Conservation (phyloP, 2,113 vertebrate species). For the Telmatochromis bifrenatus region DNA sequence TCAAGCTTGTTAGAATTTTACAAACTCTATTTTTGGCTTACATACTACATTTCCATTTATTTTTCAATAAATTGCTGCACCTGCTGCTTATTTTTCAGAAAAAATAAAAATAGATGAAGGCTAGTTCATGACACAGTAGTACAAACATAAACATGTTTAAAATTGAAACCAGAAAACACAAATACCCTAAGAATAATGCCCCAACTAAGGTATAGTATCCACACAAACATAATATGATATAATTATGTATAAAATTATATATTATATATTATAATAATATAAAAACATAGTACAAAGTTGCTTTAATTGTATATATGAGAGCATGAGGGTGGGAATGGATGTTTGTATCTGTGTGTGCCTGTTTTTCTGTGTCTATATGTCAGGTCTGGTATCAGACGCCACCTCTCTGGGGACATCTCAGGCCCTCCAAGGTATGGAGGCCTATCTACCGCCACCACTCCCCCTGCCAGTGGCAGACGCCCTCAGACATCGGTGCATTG, state of each 20-base stretch:
- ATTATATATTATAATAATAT: not conserved
- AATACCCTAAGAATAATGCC: not conserved
- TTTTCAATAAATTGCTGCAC: not conserved
- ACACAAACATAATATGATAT: not conserved
- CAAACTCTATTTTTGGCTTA: not conserved
- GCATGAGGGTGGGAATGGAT: not conserved
- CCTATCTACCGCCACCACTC: too few species aligned
- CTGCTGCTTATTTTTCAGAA: not conserved
- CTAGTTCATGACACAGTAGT: not conserved
- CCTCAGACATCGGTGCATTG: too few species aligned
- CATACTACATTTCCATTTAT: not conserved
- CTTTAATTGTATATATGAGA: not conserved
- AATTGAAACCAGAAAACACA: not conserved
- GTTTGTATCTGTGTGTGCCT: not conserved
- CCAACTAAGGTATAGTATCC: not conserved
- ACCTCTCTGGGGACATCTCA: not conserved
- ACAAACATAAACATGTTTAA: not conserved
- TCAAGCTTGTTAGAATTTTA: not conserved
- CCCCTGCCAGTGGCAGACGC: too few species aligned
- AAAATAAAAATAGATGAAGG: not conserved
- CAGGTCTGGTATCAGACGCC: accelerated
- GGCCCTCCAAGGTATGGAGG: not conserved
- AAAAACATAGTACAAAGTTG: not conserved
- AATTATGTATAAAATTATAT: not conserved
- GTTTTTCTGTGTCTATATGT: not conserved